Base-by-base conservation (phyloP, 1,140 invertebrate species). In the Pachyrhynchus sulphureomaculatus region DNA sequence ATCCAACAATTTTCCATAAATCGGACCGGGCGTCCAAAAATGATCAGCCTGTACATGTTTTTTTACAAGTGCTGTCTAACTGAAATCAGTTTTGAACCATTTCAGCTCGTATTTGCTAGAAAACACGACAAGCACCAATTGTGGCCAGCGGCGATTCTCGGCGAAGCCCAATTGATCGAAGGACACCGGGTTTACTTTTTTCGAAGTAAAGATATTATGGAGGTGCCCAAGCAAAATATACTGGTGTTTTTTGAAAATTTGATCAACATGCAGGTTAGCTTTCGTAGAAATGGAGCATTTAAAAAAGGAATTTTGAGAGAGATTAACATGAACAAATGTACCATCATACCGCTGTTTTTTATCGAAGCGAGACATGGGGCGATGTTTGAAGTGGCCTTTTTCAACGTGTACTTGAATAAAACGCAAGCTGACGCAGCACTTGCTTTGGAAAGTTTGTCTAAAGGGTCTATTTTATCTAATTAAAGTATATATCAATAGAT, bases 161-260 rank as follows among this genome's bases (percentile, higher is more conserved):
- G 64, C 5, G 10, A 41, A 26, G 44, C 57, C 6, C 17, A 2
- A 8, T 32, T 56, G 5, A 17, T 51, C 5, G 17, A 51, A 23
- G 64, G 64, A 4, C 56, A 26, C 17, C 44, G 52, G 24, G 53
- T 65, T 5, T 65, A 65, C 33, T 65, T 65, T 62, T 65, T 65
- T 45, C 42, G 64, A 12, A 54, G 58, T 44, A 61, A 65, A 45
- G 64, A 60, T n/a, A 26, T 65, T 24, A 3, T 26, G 24, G 57
- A 65, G 13, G 12, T 65, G 6, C 41, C 42, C 2, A 32, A 21
- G 5, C 3, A 34, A 21, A 52, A 61, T 44, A 36, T 61, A 9
- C 17, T 65, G 2, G 57, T 32, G 20, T 12, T 36, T 45, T 51
- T 65, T 39, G 45, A 48, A 24, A 29, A 24, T 21, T 34, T 65